Percentiles rank a stretch among this genome's conserved stretches.
Evolutionary conservation across 1,140 invertebrate genomes (phyloP).

Genomic region (Drosophila azteca): DNA sequence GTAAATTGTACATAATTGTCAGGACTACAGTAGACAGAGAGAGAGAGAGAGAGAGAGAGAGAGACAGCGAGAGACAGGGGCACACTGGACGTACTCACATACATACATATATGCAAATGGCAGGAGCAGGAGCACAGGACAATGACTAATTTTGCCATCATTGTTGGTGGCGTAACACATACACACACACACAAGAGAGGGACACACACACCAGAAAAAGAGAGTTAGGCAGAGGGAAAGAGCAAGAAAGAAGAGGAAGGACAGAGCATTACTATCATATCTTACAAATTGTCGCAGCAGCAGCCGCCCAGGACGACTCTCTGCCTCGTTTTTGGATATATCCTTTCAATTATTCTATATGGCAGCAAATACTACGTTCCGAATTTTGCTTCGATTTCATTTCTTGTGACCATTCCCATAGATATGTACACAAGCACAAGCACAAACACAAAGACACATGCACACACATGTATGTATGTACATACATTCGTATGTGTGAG

Average conservation of each 20-base stretch:
- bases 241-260: not conserved
- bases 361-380: constrained; percentile 19
- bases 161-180: constrained; percentile 48
- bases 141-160: constrained; percentile 77
- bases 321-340: constrained; percentile 20
- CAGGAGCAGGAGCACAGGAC: constrained; percentile 42
- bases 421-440: constrained; percentile 19
- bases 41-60: too few species aligned
- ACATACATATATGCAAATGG: constrained; percentile 59
- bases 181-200: constrained; percentile 6
- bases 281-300: constrained; percentile 67
- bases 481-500: constrained; percentile 8
- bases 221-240: constrained; percentile 6
- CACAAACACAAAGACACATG: constrained; percentile 6
- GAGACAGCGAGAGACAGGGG: not conserved
- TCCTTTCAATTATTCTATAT: constrained; percentile 79
- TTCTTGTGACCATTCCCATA: constrained; percentile 48
- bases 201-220: constrained; percentile 9
- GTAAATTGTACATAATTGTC: constrained; percentile 80
- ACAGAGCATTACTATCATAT: constrained; percentile 75
- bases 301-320: not conserved
- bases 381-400: constrained; percentile 60
- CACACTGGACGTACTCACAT: constrained; percentile 10
- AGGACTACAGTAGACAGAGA: constrained; percentile 36
- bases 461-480: not conserved